Percentiles rank a stretch among this genome's conserved stretches.
Evolutionary conservation across 2,797 vertebrate species (phyloP).

Genomic region (Erpetoichthys calabaricus): DNA sequence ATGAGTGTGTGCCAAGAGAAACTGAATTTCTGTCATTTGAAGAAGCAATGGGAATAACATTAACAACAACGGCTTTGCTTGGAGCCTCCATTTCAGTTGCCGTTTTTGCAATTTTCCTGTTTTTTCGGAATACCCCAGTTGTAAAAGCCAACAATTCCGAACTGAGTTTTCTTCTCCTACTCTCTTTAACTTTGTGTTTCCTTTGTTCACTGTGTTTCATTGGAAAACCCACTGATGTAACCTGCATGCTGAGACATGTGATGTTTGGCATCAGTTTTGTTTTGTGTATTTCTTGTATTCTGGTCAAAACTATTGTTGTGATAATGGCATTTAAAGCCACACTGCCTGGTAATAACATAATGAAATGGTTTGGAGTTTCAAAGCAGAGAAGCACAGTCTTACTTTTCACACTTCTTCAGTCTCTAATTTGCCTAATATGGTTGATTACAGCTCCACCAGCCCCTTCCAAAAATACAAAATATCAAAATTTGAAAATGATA

Average conservation of each 20-base stretch:
- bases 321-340: constrained; percentile 41
- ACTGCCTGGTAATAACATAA: constrained; percentile 23
- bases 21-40: constrained; percentile 48
- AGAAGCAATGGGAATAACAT: constrained; percentile 47
- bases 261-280: constrained; percentile 51
- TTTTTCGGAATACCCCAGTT: constrained; percentile 40
- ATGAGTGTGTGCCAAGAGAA: constrained; percentile 36
- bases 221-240: constrained; percentile 40
- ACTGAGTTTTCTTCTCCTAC: constrained; percentile 49
- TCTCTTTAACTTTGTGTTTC: constrained; percentile 50
- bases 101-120: constrained; percentile 35
- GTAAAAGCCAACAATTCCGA: constrained; percentile 57
- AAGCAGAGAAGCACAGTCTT: constrained; percentile 42
- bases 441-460: constrained; percentile 35
- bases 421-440: constrained; percentile 42
- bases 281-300: constrained; percentile 50
- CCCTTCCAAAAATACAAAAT: constrained; percentile 41
- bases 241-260: constrained; percentile 40
- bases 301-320: constrained; percentile 55
- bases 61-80: constrained; percentile 34
- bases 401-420: constrained; percentile 38
- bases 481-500: constrained; percentile 44
- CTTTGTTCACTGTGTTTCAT: constrained; percentile 45
- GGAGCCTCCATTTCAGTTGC: constrained; percentile 34
- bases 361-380: constrained; percentile 37